phyloP scores from a whole-genome alignment of 2,888 invertebrate species.

The Hermodice carunculata region DNA sequence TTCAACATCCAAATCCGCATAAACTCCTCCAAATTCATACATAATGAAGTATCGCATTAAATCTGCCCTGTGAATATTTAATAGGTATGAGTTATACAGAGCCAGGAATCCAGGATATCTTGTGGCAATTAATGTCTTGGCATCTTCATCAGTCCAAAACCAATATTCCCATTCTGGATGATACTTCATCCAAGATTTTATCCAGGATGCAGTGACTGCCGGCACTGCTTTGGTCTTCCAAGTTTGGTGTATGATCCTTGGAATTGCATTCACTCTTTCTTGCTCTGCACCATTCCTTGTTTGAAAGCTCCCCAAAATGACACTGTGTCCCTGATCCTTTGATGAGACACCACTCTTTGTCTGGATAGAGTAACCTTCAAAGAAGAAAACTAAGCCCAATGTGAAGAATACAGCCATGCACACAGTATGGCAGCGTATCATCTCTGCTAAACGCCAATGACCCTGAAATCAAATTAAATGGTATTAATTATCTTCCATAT shows the following conservation, averaged over 20 bases:
- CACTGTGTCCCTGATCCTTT: too few relatives aligned
- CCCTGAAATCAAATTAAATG: too few relatives aligned
- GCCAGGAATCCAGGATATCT: constrained; percentile 41
- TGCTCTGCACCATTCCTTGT: too few relatives aligned
- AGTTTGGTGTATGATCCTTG: constrained; percentile 41
- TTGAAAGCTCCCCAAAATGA: too few relatives aligned
- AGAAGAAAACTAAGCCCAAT: too few relatives aligned
- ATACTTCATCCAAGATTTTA: constrained; percentile 53
- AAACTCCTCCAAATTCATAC: constrained; percentile 41
- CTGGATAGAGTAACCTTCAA: too few relatives aligned
- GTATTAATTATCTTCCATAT: too few relatives aligned
- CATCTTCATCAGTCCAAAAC: constrained; percentile 66
- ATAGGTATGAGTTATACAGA: constrained; percentile 30
- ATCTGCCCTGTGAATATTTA: constrained; percentile 33
- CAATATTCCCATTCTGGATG: constrained; percentile 66
- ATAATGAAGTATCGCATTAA: constrained; percentile 42
- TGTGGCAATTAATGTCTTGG: constrained; percentile 52
- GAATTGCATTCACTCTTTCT: too few relatives aligned
- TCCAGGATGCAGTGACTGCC: constrained; percentile 29
- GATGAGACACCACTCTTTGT: too few relatives aligned
- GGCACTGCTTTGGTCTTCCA: constrained; percentile 39
- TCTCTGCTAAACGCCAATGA: too few relatives aligned
- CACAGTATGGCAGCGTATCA: too few relatives aligned
- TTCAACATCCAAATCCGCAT: constrained; percentile 41
- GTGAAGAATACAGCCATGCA: too few relatives aligned